Evolutionary conservation across 2,797 vertebrate species (phyloP), one percentile per base, ranked within the genome.

Genomic region (Zenarchopterus dispar): DNA sequence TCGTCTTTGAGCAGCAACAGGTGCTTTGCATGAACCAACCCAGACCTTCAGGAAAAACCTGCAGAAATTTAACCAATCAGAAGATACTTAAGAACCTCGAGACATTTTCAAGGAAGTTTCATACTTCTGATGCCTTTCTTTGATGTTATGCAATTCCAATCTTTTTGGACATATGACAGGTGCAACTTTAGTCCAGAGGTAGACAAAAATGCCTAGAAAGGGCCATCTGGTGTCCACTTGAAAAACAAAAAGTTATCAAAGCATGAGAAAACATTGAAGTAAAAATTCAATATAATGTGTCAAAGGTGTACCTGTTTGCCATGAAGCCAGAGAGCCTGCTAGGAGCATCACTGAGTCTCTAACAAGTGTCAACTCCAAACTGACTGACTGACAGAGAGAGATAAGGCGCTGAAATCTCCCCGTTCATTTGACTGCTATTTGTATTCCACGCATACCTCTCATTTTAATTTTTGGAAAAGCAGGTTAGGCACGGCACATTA

Each of bases 381-480:
- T 28, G 28, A 91, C 28, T 28, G 28, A 91, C 82, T 89, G 90
- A 88, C 84, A 67, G 81, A 52, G 62, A 11, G 84, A 89, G 90
- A 92, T 93, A 92, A 91, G 78, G 42, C 28, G 7, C 70, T 84
- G 68, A 56, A 58, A 80, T 74, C 69, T 64, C 8, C 48, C 73
- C 69, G 64, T 77, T 84, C 68, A 84, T 90, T 91, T 91, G 75
- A 91, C 7, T 28, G 67, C 69, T 81, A 90, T 92, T 90, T 88
- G 88, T 90, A 93, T 91, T 88, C 90, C 18, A 48, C 55, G 60
- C 50, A 26, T 45, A 64, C 84, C 80, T 81, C 84, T 90, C 82
- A 85, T 91, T 91, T 89, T 85, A 85, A 84, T 68, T 82, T 84
- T 81, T 68, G 75, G 82, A 64, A 78, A 74, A 84, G 67, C 62